Percentiles rank a stretch among this genome's conserved stretches.
Conservation (phyloP, 1,140 invertebrate genomes). For the Diuraphis noxia region DNA sequence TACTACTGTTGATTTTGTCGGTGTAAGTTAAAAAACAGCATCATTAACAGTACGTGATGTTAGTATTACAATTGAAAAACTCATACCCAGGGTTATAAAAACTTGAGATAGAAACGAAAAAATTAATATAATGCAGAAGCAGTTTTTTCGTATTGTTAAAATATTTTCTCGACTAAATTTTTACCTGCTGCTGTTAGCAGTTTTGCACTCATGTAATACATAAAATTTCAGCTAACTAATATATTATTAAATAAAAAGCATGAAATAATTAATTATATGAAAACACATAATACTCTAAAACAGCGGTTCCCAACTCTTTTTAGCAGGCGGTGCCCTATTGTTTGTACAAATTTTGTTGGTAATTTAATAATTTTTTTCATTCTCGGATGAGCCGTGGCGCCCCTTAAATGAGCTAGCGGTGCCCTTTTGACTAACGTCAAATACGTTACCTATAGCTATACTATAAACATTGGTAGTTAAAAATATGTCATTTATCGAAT, state of each 20-base stretch:
- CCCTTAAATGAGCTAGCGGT: too few species aligned
- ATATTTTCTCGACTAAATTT: slow-evolving; percentile 59
- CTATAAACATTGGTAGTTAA: background rate
- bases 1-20: slow-evolving; percentile 57
- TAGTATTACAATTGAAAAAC: slow-evolving; percentile 55
- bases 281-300: background rate
- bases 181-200: too few species aligned
- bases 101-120: slow-evolving; percentile 56
- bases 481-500: background rate
- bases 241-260: too few species aligned
- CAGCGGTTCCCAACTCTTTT: too few species aligned
- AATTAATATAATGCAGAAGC: slow-evolving; percentile 52
- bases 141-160: slow-evolving; percentile 59
- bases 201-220: slow-evolving; percentile 59
- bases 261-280: background rate
- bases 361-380: too few species aligned
- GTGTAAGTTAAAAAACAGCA: slow-evolving; percentile 57
- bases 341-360: too few species aligned
- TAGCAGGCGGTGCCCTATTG: too few species aligned
- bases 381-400: too few species aligned
- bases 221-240: slow-evolving; percentile 56
- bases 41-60: slow-evolving; percentile 57
- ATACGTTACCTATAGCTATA: background rate
- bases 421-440: too few species aligned
- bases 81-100: slow-evolving; percentile 55